Conservation (phyloP, 2,888 invertebrate species). For the Tineola bisselliella region DNA sequence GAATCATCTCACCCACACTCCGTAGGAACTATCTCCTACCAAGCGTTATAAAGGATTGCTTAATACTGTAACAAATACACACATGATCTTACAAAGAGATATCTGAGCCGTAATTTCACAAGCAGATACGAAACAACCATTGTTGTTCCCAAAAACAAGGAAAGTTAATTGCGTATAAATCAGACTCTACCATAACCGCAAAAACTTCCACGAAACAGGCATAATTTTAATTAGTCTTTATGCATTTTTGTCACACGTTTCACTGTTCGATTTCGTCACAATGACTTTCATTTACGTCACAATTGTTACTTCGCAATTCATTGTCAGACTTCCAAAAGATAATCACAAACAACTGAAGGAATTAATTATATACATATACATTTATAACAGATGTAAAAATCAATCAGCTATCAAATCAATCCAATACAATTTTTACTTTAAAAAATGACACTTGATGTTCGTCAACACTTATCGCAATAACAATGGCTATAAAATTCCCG, state of each 20-base stretch:
- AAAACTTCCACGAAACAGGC: slow-evolving; percentile 19
- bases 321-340: too few relatives aligned
- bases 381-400: too few relatives aligned
- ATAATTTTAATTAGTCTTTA: neutral
- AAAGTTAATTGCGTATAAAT: slow-evolving; percentile 26
- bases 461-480: too few relatives aligned
- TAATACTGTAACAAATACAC: neutral
- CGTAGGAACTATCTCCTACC: too few relatives aligned
- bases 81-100: neutral
- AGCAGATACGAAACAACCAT: neutral
- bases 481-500: too few relatives aligned
- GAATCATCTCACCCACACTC: too few relatives aligned
- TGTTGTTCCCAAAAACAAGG: neutral
- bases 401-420: too few relatives aligned
- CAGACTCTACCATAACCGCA: slow-evolving; percentile 28
- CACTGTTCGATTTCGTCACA: neutral
- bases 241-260: neutral
- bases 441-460: too few relatives aligned
- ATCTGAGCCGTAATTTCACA: neutral
- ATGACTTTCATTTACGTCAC: neutral
- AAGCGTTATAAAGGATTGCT: too few relatives aligned
- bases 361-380: too few relatives aligned
- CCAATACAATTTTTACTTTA: too few relatives aligned
- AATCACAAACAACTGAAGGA: too few relatives aligned
- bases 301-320: neutral